Evolutionary conservation across 2,888 invertebrate species (phyloP), one percentile per base, ranked within the genome.

Genomic region (Xestia xanthographa): DNA sequence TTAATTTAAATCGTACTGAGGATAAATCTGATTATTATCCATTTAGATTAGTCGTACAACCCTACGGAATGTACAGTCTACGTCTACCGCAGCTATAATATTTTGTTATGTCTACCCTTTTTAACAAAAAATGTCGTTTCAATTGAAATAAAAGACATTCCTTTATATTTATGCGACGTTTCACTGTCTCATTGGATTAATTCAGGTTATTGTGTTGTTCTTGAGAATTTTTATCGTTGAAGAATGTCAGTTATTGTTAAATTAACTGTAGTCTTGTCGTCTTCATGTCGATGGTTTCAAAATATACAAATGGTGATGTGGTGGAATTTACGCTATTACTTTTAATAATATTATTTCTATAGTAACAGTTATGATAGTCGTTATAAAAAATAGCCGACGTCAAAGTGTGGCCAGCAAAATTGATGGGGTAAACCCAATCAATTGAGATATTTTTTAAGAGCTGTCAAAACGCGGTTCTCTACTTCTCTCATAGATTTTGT

Each of bases 21-120:
- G 2, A 6, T 26, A 56, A 29, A 29, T 29, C 17, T 9, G 58
- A 29, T 17, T 29, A 26, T 17, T 29, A 29, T 58, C 6, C 1
- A 43, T 17, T n/a, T n/a, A n/a, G n/a, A n/a, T n/a, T n/a, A 29
- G 3, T 26, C 58, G 58, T 43, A 58, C 58, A 65, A 60, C 85
- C 82, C 84, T 85, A 70, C n/a, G 20, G 56, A 58, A 71, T 71
- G 53, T 62, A 50, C 69, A 14, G 6, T 38, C 26, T 68, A 20
- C 53, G 26, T 80, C 73, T 84, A 73, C 62, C 26, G 68, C 66
- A 66, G 48, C 70, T 80, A 43, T 63, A 60, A 66, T 75, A 68
- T 86, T 86, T 86, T 86, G 80, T 86, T 80, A 68, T 77, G 86
- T 85, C 86, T 86, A 85, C 72, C 77, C 73, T 75, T 83, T 76